Percentiles rank a stretch among this genome's conserved stretches.
phyloP scores from a whole-genome alignment of 2,888 invertebrate genomes.

The Ormyrus nitidulus region DNA sequence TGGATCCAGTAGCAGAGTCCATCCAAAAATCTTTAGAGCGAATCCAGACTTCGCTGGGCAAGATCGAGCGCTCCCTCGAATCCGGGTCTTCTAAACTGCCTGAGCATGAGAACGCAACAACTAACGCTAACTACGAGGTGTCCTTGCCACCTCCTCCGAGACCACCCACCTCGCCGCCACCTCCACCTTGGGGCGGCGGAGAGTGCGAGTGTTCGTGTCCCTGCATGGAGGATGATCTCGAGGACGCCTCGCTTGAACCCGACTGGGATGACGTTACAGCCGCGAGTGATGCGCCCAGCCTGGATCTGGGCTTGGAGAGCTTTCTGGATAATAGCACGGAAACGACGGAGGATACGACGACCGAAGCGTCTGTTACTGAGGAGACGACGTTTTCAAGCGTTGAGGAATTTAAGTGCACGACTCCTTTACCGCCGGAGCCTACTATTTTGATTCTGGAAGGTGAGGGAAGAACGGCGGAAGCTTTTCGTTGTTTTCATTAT shows the following conservation, averaged over 20 bases:
- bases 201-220: conserved; percentile 87
- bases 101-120: conserved; percentile 24
- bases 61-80: conserved; percentile 35
- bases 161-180: conserved; percentile 62
- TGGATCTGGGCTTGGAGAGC: conserved; percentile 21
- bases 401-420: too few relatives aligned
- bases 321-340: too few relatives aligned
- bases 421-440: conserved; percentile 73
- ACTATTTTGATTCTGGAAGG: conserved; percentile 91
- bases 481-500: conserved; percentile 25
- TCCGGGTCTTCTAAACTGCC: conserved; percentile 6
- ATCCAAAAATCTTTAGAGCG: conserved; percentile 27
- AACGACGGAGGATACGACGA: conserved; percentile 52
- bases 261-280: conserved; percentile 26
- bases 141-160: conserved; percentile 68
- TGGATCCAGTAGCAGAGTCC: background rate
- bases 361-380: conserved; percentile 56
- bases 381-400: background rate
- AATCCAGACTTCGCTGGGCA: conserved; percentile 35
- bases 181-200: conserved; percentile 79
- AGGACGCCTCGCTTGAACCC: background rate
- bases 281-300: conserved; percentile 37
- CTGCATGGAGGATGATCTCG: conserved; percentile 75
- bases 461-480: conserved; percentile 75
- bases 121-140: background rate